Evolutionary conservation across 2,888 invertebrate genomes (phyloP).

Genomic region (Nipponacmea schrenckii): DNA sequence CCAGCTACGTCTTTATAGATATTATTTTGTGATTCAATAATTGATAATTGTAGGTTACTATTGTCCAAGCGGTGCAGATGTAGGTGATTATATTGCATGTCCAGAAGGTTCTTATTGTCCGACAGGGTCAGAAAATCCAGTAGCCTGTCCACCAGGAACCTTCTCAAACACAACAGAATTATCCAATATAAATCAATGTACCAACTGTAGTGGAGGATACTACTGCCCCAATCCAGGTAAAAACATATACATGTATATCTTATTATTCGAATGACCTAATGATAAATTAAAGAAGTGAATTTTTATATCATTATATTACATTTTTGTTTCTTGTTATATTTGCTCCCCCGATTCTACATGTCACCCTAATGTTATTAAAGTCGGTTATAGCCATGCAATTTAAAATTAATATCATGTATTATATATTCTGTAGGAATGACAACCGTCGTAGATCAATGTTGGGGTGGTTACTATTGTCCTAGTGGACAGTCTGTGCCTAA

Average conservation of each 20-base stretch:
- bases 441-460: conserved; percentile 47
- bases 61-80: conserved; percentile 55
- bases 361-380: not conserved
- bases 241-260: too few species aligned
- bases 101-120: conserved; percentile 60
- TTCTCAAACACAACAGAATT: conserved; percentile 56
- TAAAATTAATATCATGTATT: too few species aligned
- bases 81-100: conserved; percentile 50
- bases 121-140: conserved; percentile 46
- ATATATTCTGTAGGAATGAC: conserved; percentile 55
- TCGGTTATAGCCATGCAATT: too few species aligned
- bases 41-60: conserved; percentile 56
- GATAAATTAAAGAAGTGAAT: not conserved
- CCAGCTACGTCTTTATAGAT: too few species aligned
- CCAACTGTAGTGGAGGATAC: conserved; percentile 50
- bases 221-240: conserved; percentile 57
- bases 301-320: too few species aligned
- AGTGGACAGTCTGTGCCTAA: conserved; percentile 48
- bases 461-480: conserved; percentile 65
- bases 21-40: too few species aligned
- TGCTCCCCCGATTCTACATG: too few species aligned
- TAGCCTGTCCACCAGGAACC: conserved; percentile 56
- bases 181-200: conserved; percentile 40
- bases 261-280: not conserved
- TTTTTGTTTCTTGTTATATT: too few species aligned